These are phyloP conservation scores for Ischnura elegans DNA, from an alignment of 2,888 invertebrate genomes.

Conservation along the genomic window DNA sequence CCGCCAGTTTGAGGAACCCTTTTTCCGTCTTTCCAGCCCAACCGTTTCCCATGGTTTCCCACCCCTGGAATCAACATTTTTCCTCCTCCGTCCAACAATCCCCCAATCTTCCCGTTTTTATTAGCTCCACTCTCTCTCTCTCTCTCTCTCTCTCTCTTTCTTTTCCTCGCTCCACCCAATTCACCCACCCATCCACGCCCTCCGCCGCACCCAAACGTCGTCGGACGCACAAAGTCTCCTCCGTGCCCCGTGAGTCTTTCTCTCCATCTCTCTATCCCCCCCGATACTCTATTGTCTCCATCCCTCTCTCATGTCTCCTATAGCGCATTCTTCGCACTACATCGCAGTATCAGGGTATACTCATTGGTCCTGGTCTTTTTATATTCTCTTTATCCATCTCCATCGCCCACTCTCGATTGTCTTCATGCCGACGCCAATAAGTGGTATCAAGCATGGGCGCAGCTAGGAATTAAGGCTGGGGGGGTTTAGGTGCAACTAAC, in stretches of 20 bases:
- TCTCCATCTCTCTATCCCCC: background rate
- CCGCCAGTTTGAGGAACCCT: background rate
- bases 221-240: background rate
- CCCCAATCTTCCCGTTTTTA: slow-evolving; percentile 34
- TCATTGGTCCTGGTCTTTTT: no score
- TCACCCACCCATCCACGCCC: background rate
- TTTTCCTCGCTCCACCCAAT: no score
- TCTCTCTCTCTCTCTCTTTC: background rate
- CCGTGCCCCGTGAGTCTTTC: background rate
- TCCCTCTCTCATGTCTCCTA: background rate
- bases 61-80: slow-evolving; percentile 6
- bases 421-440: no score
- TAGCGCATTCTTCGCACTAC: no score
- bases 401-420: no score
- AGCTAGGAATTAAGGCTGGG: no score
- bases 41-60: slow-evolving; percentile 13
- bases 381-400: background rate
- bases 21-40: background rate
- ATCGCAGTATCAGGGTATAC: no score
- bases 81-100: slow-evolving; percentile 6
- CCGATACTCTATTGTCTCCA: background rate
- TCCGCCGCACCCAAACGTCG: background rate
- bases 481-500: no score
- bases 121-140: background rate
- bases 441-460: no score